phyloP scores from a whole-genome alignment of 2,888 invertebrate genomes.

The Troides helena region DNA sequence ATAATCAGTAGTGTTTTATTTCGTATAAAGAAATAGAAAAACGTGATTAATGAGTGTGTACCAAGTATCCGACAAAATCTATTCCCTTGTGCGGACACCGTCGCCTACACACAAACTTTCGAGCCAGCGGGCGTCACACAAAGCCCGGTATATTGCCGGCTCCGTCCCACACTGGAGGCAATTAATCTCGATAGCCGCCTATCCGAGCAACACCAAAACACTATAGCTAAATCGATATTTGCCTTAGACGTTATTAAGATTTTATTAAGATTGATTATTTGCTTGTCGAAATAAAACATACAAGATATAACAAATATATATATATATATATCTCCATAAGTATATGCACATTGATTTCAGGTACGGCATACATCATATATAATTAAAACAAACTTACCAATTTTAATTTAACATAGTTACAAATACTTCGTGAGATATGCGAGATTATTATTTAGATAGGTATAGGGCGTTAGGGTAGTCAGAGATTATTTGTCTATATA shows the following conservation, averaged over 20 bases:
- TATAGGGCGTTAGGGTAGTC: too few species aligned
- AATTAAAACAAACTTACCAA: too few species aligned
- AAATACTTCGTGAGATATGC: too few species aligned
- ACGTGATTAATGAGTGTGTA: not conserved
- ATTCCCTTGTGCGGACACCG: constrained; percentile 11
- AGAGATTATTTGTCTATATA: too few species aligned
- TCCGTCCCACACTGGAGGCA: constrained; percentile 17
- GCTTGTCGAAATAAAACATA: not conserved
- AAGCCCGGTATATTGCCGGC: constrained; percentile 5
- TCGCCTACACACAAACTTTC: constrained; percentile 22
- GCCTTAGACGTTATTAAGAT: constrained; percentile 7
- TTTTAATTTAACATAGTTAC: too few species aligned
- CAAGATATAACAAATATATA: not conserved
- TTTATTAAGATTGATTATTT: constrained; percentile 17
- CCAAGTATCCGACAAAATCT: constrained; percentile 2
- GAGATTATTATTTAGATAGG: too few species aligned
- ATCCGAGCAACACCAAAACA: constrained; percentile 5
- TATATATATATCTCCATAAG: too few species aligned
- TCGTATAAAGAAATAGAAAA: too few species aligned
- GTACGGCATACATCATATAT: too few species aligned
- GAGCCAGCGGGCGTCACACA: constrained; percentile 5
- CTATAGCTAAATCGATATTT: constrained; percentile 16
- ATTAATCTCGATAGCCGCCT: constrained; percentile 23
- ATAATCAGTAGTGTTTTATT: too few species aligned
- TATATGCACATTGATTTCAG: too few species aligned